Conservation (phyloP, 2,888 invertebrate genomes). For the Caradrina kadenii region DNA sequence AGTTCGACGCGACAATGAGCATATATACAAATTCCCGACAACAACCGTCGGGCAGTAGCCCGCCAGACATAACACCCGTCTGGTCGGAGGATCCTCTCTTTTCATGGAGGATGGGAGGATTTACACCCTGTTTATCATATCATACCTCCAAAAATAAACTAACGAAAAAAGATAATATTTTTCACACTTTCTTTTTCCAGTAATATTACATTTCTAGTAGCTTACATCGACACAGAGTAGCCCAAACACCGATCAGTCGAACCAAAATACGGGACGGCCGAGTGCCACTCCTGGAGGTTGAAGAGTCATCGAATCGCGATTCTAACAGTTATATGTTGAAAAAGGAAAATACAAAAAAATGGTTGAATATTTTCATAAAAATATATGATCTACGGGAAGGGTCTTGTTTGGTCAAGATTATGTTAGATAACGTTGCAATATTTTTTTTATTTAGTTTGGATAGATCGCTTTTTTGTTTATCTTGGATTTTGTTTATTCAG, state of each 20-base stretch:
- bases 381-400: conserved; percentile 38
- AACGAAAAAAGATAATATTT: no score
- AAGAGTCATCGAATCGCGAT: conserved; percentile 52
- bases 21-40: no score
- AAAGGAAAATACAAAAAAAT: conserved; percentile 52
- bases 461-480: conserved; percentile 25
- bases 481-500: neutral
- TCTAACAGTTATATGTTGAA: conserved; percentile 53
- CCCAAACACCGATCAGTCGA: conserved; percentile 32
- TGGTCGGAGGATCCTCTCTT: no score
- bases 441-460: conserved; percentile 40
- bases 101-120: no score
- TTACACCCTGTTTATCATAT: no score
- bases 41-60: no score
- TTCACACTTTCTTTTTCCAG: neutral
- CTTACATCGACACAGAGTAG: conserved; percentile 13
- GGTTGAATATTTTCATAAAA: conserved; percentile 51
- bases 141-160: no score
- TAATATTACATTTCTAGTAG: conserved; percentile 8
- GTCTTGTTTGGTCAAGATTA: conserved; percentile 53
- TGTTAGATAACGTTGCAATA: conserved; percentile 28
- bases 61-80: no score
- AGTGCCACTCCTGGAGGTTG: conserved; percentile 45
- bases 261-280: conserved; percentile 29
- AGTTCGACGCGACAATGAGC: no score